Conservation (phyloP, 2,797 vertebrate genomes). For the Sebastes ruberrimus region DNA sequence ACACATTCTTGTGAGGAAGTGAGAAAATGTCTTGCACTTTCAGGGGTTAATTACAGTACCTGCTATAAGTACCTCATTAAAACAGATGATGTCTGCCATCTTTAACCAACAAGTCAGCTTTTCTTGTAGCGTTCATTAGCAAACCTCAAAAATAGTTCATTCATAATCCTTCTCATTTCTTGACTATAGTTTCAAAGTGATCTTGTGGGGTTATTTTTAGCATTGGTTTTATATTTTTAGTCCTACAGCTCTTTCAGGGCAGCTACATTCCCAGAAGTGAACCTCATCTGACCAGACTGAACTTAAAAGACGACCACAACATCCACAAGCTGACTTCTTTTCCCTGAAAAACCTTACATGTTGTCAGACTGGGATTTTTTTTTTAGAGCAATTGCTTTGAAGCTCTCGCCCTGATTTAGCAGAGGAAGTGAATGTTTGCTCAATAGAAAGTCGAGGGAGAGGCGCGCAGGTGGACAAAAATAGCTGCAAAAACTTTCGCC, state of each 20-base stretch:
- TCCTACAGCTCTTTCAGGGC: neutral
- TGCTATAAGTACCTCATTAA: neutral
- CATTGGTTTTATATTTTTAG: neutral
- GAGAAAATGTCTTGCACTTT: neutral
- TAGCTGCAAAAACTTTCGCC: constrained; percentile 60
- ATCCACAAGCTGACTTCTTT: constrained; percentile 21
- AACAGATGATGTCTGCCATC: neutral
- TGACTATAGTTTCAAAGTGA: neutral
- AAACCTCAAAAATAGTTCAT: neutral
- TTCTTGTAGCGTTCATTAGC: neutral
- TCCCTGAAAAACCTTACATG: constrained; percentile 24
- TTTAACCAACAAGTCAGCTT: neutral
- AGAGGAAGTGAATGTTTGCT: constrained; percentile 64
- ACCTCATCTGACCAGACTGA: constrained; percentile 17
- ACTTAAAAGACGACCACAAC: constrained; percentile 19
- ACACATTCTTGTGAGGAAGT: neutral
- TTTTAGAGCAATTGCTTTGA: constrained; percentile 48
- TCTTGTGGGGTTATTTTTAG: constrained; percentile 2
- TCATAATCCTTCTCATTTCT: neutral
- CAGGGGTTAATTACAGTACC: neutral
- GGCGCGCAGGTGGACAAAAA: constrained; percentile 60
- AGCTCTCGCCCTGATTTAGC: constrained; percentile 32
- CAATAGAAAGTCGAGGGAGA: constrained; percentile 37
- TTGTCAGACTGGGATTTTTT: constrained; percentile 29
- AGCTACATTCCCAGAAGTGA: constrained; percentile 13